These are phyloP conservation scores for Drosophila rufa DNA, from an alignment of 1,140 invertebrate genomes.

Conservation along the genomic window DNA sequence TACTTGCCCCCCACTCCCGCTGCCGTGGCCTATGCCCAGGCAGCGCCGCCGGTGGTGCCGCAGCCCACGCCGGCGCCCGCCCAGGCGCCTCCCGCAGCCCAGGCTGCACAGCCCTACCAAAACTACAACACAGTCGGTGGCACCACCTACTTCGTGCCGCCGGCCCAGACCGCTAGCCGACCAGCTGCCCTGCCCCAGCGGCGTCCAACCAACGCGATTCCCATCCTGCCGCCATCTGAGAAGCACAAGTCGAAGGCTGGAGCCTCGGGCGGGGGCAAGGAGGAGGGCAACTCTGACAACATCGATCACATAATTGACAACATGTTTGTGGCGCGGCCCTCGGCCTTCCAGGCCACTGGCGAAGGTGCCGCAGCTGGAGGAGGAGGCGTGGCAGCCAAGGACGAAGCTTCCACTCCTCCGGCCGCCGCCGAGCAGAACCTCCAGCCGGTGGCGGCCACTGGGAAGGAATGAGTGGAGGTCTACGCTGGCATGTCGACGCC, in stretches of 20 bases:
- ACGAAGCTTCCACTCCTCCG: conserved; percentile 35
- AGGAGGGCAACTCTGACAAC: conserved; percentile 85
- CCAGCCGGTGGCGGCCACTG: conserved; percentile 62
- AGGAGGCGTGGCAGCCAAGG: conserved; percentile 7
- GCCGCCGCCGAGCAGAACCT: conserved; percentile 59
- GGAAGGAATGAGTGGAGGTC: conserved; percentile 74
- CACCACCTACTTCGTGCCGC: conserved; percentile 84
- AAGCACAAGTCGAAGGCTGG: conserved; percentile 63
- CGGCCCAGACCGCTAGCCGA: conserved; percentile 67
- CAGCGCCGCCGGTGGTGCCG: conserved; percentile 45
- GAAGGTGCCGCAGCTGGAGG: conserved; percentile 12
- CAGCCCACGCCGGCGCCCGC: conserved; percentile 41
- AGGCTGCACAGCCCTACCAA: conserved; percentile 62
- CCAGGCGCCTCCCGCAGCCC: conserved; percentile 49
- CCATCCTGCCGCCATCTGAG: conserved; percentile 85
- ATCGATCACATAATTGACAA: conserved; percentile 88
- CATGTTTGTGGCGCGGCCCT: conserved; percentile 87
- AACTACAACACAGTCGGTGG: conserved; percentile 84
- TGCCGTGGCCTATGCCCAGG: conserved; percentile 69
- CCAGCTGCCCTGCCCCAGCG: conserved; percentile 79
- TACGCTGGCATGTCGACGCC: conserved; percentile 59
- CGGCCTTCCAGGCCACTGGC: conserved; percentile 73
- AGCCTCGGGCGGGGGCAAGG: conserved; percentile 31
- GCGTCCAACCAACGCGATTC: conserved; percentile 85
- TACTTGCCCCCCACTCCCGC: conserved; percentile 72